Conservation (phyloP, 2,797 vertebrate species). For the Rhincodon typus region DNA sequence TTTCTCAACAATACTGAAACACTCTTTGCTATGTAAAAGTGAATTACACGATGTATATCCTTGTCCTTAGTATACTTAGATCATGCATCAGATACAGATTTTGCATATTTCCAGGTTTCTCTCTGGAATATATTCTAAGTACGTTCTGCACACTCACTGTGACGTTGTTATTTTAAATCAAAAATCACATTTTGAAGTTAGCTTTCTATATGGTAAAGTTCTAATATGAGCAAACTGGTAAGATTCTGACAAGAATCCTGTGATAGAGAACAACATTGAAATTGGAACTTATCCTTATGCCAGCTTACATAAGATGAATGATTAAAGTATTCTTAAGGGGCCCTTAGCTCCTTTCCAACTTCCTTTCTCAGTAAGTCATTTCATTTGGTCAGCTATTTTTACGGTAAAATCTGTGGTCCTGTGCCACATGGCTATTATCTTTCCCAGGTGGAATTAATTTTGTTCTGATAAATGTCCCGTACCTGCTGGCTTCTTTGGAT, state of each 20-base stretch:
- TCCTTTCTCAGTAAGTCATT: background rate
- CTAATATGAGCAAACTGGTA: background rate
- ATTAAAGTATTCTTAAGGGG: background rate
- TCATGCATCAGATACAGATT: background rate
- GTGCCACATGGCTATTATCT: background rate
- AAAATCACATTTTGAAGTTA: background rate
- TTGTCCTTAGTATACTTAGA: background rate
- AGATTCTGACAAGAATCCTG: background rate
- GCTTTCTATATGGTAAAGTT: background rate
- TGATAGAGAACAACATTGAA: background rate
- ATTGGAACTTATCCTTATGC: background rate
- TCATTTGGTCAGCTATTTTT: background rate
- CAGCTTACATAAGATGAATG: background rate
- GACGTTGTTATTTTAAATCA: background rate
- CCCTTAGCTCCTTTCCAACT: background rate
- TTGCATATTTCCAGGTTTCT: background rate
- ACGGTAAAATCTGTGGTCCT: background rate
- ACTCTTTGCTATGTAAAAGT: background rate
- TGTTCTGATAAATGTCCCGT: background rate
- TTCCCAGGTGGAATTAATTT: slow-evolving; percentile 13
- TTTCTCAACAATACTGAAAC: background rate
- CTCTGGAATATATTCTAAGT: background rate
- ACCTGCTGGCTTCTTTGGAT: background rate
- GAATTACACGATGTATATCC: background rate
- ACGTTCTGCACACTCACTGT: background rate